Percentiles rank a stretch among this genome's conserved stretches.
Evolutionary conservation across 2,888 invertebrate genomes (phyloP).

Genomic region (Morpho deidamia): DNA sequence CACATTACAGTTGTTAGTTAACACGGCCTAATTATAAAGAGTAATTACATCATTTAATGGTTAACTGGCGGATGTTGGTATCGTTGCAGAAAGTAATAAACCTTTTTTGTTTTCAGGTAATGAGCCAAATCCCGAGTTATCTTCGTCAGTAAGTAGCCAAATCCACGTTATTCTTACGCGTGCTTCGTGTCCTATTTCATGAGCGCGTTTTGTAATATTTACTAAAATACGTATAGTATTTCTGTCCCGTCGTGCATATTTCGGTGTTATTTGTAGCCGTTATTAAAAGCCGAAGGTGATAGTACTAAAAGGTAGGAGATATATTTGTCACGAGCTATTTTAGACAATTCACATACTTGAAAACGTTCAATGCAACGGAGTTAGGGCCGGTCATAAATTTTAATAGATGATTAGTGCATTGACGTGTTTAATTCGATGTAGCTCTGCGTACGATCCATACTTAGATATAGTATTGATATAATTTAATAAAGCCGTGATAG

Average conservation of each 20-base stretch:
- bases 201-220: conserved; percentile 17
- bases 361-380: conserved; percentile 53
- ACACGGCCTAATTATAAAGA: conserved; percentile 65
- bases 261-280: conserved; percentile 55
- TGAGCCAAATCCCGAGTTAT: conserved; percentile 10
- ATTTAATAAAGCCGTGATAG: no score
- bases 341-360: conserved; percentile 41
- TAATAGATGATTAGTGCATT: neutral
- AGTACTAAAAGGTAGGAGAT: conserved; percentile 54
- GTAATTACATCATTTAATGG: conserved; percentile 36
- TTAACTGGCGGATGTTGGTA: conserved; percentile 32
- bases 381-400: conserved; percentile 4
- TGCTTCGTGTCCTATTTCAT: conserved; percentile 41
- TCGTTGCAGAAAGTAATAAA: conserved; percentile 23
- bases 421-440: neutral
- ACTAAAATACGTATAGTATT: conserved; percentile 52
- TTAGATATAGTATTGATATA: no score
- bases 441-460: no score
- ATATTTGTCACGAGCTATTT: conserved; percentile 67
- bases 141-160: neutral
- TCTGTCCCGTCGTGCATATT: conserved; percentile 50
- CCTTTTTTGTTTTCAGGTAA: conserved; percentile 58
- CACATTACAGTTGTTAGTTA: conserved; percentile 59
- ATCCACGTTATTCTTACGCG: conserved; percentile 22
- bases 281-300: conserved; percentile 71